A percentile compares a stretch with the other conserved stretches of the same genome.
Conservation (phyloP, 1,140 invertebrate genomes). For the Lutraria rhynchaena region DNA sequence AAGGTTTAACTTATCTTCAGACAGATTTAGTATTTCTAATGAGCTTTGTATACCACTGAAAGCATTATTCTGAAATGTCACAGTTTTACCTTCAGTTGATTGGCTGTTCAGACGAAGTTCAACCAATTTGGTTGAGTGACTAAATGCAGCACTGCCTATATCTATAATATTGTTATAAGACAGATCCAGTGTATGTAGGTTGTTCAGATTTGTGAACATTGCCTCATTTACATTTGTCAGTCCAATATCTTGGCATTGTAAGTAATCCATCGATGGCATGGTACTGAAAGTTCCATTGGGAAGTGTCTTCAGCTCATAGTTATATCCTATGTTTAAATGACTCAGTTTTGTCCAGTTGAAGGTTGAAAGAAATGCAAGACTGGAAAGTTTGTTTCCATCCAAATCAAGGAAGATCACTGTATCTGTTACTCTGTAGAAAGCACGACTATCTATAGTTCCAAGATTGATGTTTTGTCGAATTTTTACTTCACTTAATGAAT, state of each 20-base stretch:
- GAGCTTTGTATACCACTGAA: constrained; percentile 55
- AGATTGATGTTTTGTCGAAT: constrained; percentile 87
- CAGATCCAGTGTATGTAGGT: constrained; percentile 65
- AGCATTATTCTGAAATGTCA: constrained; percentile 23
- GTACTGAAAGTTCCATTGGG: constrained; percentile 90
- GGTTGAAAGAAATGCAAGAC: constrained; percentile 87
- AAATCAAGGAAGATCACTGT: constrained; percentile 94
- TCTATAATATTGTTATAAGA: constrained; percentile 62
- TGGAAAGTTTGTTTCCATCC: constrained; percentile 91
- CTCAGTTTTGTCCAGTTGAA: constrained; percentile 71
- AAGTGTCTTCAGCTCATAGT: constrained; percentile 89
- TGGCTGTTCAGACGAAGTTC: constrained; percentile 62
- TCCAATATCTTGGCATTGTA: constrained; percentile 95
- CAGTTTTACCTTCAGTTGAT: not conserved
- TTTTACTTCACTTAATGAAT: not conserved
- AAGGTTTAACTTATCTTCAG: constrained; percentile 45
- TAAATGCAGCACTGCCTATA: constrained; percentile 64
- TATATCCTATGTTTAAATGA: constrained; percentile 95
- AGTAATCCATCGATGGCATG: constrained; percentile 91
- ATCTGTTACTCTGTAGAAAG: constrained; percentile 91
- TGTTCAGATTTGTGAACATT: constrained; percentile 84
- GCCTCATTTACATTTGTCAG: constrained; percentile 89
- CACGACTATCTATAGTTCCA: constrained; percentile 87
- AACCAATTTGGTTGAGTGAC: constrained; percentile 51
- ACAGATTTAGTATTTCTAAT: constrained; percentile 51